These are phyloP conservation scores for Polydrusus cervinus DNA, from an alignment of 2,888 invertebrate genomes.

Conservation along the genomic window DNA sequence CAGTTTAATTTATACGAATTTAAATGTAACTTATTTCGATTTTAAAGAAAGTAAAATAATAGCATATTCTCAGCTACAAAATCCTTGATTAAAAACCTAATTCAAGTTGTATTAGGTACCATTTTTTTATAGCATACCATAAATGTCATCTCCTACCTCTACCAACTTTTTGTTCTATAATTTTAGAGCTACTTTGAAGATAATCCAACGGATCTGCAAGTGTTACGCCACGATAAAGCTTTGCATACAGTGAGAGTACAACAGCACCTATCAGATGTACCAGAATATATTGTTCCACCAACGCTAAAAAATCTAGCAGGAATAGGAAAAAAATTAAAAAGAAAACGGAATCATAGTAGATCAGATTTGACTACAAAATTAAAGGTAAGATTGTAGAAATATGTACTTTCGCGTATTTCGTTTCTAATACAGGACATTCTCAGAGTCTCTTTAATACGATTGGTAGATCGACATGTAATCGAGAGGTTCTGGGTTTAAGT, in stretches of 20 bases:
- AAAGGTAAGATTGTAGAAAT: slow-evolving; percentile 51
- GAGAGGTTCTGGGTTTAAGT: no score
- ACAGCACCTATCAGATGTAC: slow-evolving; percentile 90
- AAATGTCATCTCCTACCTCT: no score
- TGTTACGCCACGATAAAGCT: slow-evolving; percentile 89
- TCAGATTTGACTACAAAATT: slow-evolving; percentile 61
- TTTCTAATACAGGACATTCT: no score
- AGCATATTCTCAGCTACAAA: no score
- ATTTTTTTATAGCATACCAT: no score
- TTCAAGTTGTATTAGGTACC: no score
- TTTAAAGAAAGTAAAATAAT: no score
- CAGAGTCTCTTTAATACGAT: no score
- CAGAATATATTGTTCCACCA: slow-evolving; percentile 91
- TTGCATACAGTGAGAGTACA: slow-evolving; percentile 89
- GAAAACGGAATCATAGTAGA: slow-evolving; percentile 61
- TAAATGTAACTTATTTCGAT: no score
- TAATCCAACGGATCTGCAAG: slow-evolving; percentile 90
- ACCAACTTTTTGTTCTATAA: slow-evolving; percentile 30
- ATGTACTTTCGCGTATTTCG: neutral
- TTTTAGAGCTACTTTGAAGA: slow-evolving; percentile 91
- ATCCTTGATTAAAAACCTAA: no score
- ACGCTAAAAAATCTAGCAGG: slow-evolving; percentile 81
- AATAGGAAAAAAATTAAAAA: slow-evolving; percentile 66
- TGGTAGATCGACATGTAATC: no score
- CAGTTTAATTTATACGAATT: no score